phyloP scores from a whole-genome alignment of 2,797 vertebrate genomes.

The Falco peregrinus region DNA sequence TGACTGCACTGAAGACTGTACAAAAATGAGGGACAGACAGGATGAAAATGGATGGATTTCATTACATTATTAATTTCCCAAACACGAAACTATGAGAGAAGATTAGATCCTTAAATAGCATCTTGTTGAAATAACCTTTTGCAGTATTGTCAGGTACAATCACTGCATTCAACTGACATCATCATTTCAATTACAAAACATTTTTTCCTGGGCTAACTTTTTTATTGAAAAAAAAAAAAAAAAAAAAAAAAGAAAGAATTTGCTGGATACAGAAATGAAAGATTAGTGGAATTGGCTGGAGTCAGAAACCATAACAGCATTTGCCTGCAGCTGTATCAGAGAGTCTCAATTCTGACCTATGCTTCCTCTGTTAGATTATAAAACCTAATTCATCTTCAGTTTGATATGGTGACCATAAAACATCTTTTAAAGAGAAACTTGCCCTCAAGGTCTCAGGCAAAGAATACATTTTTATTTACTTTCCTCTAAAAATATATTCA shows the following conservation, averaged over 20 bases:
- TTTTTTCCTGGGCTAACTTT: background rate
- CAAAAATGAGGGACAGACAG: background rate
- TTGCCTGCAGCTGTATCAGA: background rate
- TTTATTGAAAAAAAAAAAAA: background rate
- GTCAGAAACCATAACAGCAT: background rate
- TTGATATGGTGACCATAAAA: background rate
- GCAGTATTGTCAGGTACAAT: background rate
- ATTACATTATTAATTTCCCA: background rate
- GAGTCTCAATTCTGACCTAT: background rate
- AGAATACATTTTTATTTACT: conserved; percentile 2
- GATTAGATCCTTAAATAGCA: background rate
- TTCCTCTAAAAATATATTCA: conserved; percentile 8
- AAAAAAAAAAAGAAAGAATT: background rate
- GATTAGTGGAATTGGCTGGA: background rate
- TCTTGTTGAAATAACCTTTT: background rate
- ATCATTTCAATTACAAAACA: background rate
- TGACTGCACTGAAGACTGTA: background rate
- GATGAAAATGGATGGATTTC: background rate
- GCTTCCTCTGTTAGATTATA: background rate
- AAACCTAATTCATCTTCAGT: background rate
- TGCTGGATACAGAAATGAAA: background rate
- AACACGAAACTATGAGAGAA: background rate
- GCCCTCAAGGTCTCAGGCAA: background rate
- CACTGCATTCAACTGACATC: background rate
- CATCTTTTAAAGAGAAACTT: background rate